Conservation (phyloP, 2,113 vertebrate species). For the Lampris megalopsis region DNA sequence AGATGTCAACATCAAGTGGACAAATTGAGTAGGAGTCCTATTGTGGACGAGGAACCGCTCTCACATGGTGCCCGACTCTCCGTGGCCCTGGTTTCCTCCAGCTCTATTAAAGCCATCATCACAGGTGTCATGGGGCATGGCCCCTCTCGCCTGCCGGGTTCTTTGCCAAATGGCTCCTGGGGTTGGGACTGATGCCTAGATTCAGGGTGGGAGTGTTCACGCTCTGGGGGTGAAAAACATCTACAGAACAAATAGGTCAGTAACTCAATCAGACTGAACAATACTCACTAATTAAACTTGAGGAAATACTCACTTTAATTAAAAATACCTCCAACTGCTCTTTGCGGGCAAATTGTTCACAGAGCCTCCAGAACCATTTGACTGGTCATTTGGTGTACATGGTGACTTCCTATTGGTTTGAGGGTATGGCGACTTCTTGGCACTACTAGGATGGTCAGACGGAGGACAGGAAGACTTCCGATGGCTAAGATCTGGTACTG, state of each 20-base stretch:
- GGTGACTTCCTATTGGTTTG: conserved; percentile 38
- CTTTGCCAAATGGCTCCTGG: conserved; percentile 12
- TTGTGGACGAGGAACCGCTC: conserved; percentile 38
- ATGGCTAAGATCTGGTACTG: conserved; percentile 82
- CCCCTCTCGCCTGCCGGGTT: conserved; percentile 72
- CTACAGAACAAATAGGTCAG: conserved; percentile 40
- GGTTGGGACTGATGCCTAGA: conserved; percentile 37
- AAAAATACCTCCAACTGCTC: conserved; percentile 50
- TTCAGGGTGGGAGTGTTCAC: conserved; percentile 51
- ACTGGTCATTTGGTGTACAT: conserved; percentile 8
- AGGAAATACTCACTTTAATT: neutral
- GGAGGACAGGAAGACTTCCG: conserved; percentile 82
- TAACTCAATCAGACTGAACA: neutral
- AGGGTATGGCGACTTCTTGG: conserved; percentile 19
- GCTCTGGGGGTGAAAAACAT: conserved; percentile 65
- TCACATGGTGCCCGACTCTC: conserved; percentile 86
- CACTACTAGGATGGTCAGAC: conserved; percentile 71
- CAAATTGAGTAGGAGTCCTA: conserved; percentile 25
- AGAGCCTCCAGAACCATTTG: conserved; percentile 37
- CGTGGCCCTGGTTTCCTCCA: conserved; percentile 88
- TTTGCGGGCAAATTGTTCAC: conserved; percentile 29
- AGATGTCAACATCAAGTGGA: neutral
- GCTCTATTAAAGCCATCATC: conserved; percentile 90
- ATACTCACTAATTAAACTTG: no score
- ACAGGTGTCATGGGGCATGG: conserved; percentile 83